These are phyloP conservation scores for Notiomystis cincta DNA, from an alignment of 2,113 vertebrate genomes.

Conservation along the genomic window DNA sequence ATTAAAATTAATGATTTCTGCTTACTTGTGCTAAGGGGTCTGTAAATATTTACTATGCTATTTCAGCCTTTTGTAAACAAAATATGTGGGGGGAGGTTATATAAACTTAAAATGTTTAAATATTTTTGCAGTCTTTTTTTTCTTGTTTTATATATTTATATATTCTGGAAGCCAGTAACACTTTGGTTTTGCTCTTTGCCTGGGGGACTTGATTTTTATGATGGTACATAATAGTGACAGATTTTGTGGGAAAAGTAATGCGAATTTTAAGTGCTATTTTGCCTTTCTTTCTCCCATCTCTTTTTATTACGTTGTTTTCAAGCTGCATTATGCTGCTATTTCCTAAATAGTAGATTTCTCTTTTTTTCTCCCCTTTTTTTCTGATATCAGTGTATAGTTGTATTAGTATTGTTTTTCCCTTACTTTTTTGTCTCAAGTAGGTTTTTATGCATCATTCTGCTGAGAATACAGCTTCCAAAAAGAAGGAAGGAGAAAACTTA, in stretches of 20 bases:
- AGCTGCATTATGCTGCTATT: background rate
- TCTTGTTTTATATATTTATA: background rate
- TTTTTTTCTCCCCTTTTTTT: background rate
- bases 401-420: background rate
- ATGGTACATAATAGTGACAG: background rate
- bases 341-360: background rate
- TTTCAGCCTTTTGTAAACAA: constrained; percentile 7
- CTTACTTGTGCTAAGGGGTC: background rate
- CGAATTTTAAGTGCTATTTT: constrained; percentile 4
- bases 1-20: constrained; percentile 34
- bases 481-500: background rate
- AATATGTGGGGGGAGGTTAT: background rate
- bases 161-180: background rate
- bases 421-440: background rate
- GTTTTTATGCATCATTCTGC: background rate
- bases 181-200: background rate
- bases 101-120: background rate
- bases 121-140: background rate
- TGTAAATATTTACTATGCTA: constrained; percentile 7
- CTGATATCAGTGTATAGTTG: background rate
- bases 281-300: background rate
- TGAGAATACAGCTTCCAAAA: background rate
- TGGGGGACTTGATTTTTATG: constrained; percentile 25
- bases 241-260: background rate
- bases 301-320: constrained; percentile 13